A percentile compares a stretch with the other conserved stretches of the same genome.
Evolutionary conservation across 2,113 vertebrate species (phyloP).

Genomic region (Oncorhynchus masou): DNA sequence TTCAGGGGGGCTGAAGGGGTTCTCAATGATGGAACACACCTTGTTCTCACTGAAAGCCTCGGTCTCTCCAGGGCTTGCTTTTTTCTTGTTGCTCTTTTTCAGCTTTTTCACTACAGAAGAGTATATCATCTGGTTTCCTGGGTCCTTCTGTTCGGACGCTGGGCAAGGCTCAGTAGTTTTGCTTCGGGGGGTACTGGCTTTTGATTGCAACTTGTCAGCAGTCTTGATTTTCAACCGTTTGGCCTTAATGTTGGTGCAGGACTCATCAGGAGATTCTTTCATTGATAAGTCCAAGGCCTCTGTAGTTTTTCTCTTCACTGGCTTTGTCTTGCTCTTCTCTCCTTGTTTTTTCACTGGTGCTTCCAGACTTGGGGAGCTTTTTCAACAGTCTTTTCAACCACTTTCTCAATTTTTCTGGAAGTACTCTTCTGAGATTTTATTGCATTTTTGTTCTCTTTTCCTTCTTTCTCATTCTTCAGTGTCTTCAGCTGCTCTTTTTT

Average conservation of each 20-base stretch:
- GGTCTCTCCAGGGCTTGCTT: neutral
- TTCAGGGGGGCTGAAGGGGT: neutral
- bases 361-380: constrained; percentile 36
- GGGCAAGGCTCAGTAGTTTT: neutral
- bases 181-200: neutral
- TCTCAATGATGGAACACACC: neutral
- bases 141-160: neutral
- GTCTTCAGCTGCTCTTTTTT: constrained; percentile 7
- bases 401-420: constrained; percentile 34
- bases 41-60: neutral
- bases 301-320: constrained; percentile 58
- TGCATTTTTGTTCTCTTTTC: constrained; percentile 9
- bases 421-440: constrained; percentile 25
- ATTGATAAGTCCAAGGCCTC: constrained; percentile 47
- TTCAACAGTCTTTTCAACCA: neutral
- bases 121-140: neutral
- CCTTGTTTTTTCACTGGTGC: constrained; percentile 1
- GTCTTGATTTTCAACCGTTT: constrained; percentile 39
- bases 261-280: constrained; percentile 3
- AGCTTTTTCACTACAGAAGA: constrained; percentile 8
- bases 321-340: constrained; percentile 36
- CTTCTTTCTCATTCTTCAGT: constrained; percentile 13
- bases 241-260: constrained; percentile 31
- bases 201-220: constrained; percentile 20
- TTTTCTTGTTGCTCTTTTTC: constrained; percentile 37